A percentile compares a stretch with the other conserved stretches of the same genome.
Conservation (phyloP, 2,113 vertebrate species). For the Salvelinus alpinus region DNA sequence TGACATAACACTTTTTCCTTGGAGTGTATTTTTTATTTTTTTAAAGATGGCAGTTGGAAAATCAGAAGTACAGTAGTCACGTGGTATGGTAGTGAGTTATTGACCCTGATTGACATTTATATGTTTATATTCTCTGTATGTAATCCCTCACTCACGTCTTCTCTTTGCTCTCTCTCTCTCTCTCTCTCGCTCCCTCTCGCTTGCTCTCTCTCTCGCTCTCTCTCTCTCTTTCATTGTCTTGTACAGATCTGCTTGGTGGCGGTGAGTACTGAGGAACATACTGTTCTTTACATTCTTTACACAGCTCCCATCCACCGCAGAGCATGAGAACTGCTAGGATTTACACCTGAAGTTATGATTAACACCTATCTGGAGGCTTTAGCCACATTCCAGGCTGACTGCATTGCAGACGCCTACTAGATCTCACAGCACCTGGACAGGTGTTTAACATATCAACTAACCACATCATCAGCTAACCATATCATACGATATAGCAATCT, state of each 20-base stretch:
- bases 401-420: no score
- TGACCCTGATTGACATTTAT: no score
- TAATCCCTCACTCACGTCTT: background rate
- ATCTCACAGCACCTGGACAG: no score
- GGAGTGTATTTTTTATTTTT: background rate
- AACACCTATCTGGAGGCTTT: no score
- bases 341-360: no score
- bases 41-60: background rate
- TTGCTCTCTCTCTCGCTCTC: background rate
- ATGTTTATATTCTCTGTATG: background rate
- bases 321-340: background rate
- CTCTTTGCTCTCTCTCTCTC: background rate
- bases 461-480: no score
- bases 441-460: no score
- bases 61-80: no score
- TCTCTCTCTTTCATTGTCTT: constrained; percentile 16
- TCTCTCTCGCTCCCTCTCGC: background rate
- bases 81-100: no score
- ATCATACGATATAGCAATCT: no score
- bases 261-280: constrained; percentile 61
- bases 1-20: background rate
- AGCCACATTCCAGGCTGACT: no score
- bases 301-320: background rate
- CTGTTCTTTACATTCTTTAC: background rate
- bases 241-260: constrained; percentile 71